phyloP scores from a whole-genome alignment of 2,797 vertebrate genomes.

The Hippocampus kuda region DNA sequence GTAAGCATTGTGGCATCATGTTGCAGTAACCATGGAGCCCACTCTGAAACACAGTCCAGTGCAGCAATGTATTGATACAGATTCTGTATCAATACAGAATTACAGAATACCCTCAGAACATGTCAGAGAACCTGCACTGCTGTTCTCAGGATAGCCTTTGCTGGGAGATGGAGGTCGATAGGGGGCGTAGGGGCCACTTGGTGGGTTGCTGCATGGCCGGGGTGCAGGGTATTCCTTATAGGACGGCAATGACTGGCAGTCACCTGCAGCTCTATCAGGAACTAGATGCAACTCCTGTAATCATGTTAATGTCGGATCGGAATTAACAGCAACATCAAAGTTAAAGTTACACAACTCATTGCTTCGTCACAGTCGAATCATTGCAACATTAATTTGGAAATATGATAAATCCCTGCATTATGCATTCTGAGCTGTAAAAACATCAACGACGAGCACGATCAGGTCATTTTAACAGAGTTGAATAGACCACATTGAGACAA shows the following conservation, averaged over 20 bases:
- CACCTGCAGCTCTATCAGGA: slow-evolving; percentile 41
- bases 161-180: slow-evolving; percentile 58
- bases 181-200: slow-evolving; percentile 11
- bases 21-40: slow-evolving; percentile 64
- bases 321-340: not conserved
- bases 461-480: not conserved
- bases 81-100: too few species aligned
- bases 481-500: not conserved
- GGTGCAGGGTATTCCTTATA: slow-evolving; percentile 74
- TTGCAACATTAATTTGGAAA: not conserved
- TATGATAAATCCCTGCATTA: not conserved
- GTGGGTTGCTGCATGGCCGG: slow-evolving; percentile 67
- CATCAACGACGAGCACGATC: not conserved
- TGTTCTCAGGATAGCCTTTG: slow-evolving; percentile 84
- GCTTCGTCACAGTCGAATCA: not conserved
- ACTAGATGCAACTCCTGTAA: slow-evolving; percentile 35
- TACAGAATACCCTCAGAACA: not conserved
- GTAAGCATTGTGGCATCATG: slow-evolving; percentile 40
- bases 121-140: slow-evolving; percentile 73
- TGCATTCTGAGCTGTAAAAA: not conserved
- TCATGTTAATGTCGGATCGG: not conserved
- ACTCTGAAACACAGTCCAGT: slow-evolving; percentile 38
- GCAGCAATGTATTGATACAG: not conserved
- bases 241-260: slow-evolving; percentile 69
- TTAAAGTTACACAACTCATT: not conserved